Conservation (phyloP, 2,797 vertebrate genomes). For the Cetoscarus ocellatus region DNA sequence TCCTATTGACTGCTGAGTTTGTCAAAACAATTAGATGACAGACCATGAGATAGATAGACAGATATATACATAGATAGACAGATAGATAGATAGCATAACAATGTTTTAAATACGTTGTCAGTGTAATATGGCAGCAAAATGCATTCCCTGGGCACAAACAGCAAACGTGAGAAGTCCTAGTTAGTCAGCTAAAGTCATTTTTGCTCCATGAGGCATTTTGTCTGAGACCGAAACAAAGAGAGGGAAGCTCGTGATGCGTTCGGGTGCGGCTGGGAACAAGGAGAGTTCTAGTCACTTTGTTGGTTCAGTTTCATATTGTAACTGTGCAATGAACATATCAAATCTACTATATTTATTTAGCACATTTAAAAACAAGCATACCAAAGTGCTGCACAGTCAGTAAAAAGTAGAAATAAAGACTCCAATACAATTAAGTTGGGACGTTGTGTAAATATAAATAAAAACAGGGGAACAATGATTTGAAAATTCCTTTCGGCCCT, state of each 20-base stretch:
- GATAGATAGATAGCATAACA: not conserved
- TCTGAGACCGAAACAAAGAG: slow-evolving; percentile 45
- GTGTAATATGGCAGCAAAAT: not conserved
- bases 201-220: slow-evolving; percentile 8
- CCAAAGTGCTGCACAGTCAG: no score
- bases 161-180: slow-evolving; percentile 10
- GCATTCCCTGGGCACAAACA: not conserved
- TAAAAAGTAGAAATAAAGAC: no score
- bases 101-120: no score
- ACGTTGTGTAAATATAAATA: no score
- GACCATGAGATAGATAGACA: not conserved
- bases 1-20: slow-evolving; percentile 58
- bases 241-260: slow-evolving; percentile 45
- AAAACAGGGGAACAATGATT: no score
- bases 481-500: no score
- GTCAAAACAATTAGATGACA: not conserved
- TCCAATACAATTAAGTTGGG: no score
- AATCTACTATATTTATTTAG: no score
- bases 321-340: no score
- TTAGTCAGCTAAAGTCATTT: slow-evolving; percentile 33
- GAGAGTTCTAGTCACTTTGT: not conserved
- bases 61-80: slow-evolving; percentile 1
- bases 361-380: no score
- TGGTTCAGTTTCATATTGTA: no score
- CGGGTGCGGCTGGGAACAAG: not conserved